Conservation (phyloP, 2,113 vertebrate species). For the Scytalopus superciliaris region DNA sequence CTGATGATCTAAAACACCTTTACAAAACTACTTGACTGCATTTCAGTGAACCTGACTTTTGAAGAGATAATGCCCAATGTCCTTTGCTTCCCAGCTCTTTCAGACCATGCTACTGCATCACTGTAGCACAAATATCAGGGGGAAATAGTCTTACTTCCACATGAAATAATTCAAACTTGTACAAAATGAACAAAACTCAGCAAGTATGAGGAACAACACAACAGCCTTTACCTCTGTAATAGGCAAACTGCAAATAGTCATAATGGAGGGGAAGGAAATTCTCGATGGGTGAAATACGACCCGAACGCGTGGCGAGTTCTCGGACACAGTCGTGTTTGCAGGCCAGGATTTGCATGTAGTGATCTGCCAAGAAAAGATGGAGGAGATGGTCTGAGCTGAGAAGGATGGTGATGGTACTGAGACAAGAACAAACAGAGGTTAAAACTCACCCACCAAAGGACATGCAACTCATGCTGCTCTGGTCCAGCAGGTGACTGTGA, state of each 20-base stretch:
- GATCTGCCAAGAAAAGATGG: conserved; percentile 77
- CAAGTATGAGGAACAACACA: neutral
- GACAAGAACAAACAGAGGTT: neutral
- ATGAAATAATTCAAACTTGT: neutral
- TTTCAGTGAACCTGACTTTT: neutral
- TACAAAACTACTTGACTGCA: neutral
- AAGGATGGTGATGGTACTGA: neutral
- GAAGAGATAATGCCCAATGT: neutral
- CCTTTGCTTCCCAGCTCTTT: neutral
- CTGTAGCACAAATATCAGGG: fast-evolving
- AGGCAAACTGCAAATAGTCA: conserved; percentile 94
- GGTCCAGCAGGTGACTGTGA: fast-evolving
- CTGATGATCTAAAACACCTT: neutral
- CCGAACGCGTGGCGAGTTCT: conserved; percentile 89
- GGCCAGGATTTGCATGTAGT: conserved; percentile 90
- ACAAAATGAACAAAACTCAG: neutral
- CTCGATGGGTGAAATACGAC: conserved; percentile 91
- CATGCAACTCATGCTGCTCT: neutral
- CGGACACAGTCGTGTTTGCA: conserved; percentile 93
- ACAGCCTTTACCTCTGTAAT: conserved; percentile 83
- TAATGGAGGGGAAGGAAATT: conserved; percentile 96
- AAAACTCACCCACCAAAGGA: neutral
- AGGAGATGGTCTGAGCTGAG: neutral
- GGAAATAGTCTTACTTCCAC: neutral
- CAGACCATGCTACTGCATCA: neutral